A percentile compares a stretch with the other conserved stretches of the same genome.
These are phyloP conservation scores for Atopsyche davidsoni DNA, from an alignment of 1,140 invertebrate genomes.

Conservation along the genomic window DNA sequence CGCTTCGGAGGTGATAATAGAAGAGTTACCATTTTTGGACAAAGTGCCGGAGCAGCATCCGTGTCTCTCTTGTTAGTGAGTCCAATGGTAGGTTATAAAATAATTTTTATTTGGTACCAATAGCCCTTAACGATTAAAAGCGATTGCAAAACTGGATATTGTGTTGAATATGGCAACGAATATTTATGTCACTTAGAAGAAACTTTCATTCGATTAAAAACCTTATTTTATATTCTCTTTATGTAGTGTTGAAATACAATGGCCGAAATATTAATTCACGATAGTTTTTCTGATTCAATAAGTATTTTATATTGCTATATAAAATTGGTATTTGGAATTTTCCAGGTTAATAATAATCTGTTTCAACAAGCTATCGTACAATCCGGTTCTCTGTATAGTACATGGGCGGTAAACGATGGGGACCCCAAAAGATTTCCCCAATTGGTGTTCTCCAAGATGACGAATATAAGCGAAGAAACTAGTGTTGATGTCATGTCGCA, in stretches of 20 bases:
- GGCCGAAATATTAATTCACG: too few species aligned
- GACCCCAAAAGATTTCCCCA: not conserved
- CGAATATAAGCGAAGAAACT: not conserved
- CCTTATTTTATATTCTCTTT: too few species aligned
- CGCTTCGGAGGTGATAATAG: constrained; percentile 27
- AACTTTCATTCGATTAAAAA: too few species aligned
- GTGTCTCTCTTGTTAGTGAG: constrained; percentile 34
- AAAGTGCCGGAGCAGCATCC: constrained; percentile 26
- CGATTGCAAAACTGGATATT: too few species aligned
- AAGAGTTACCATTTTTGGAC: constrained; percentile 27
- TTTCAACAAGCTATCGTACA: constrained; percentile 2
- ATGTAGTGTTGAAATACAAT: too few species aligned
- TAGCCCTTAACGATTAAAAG: too few species aligned
- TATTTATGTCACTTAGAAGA: too few species aligned
- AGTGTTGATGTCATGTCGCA: not conserved
- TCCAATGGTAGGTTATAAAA: constrained; percentile 28
- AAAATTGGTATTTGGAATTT: too few species aligned
- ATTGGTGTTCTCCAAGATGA: not conserved
- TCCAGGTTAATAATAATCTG: not conserved
- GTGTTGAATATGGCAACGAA: too few species aligned
- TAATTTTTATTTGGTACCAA: too few species aligned
- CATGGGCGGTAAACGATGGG: not conserved
- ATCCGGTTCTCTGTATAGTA: not conserved
- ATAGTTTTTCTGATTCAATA: too few species aligned
- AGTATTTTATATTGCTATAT: too few species aligned